A percentile compares a stretch with the other conserved stretches of the same genome.
Evolutionary conservation across 2,888 invertebrate species (phyloP).

Genomic region (Chymomyza procnemis): DNA sequence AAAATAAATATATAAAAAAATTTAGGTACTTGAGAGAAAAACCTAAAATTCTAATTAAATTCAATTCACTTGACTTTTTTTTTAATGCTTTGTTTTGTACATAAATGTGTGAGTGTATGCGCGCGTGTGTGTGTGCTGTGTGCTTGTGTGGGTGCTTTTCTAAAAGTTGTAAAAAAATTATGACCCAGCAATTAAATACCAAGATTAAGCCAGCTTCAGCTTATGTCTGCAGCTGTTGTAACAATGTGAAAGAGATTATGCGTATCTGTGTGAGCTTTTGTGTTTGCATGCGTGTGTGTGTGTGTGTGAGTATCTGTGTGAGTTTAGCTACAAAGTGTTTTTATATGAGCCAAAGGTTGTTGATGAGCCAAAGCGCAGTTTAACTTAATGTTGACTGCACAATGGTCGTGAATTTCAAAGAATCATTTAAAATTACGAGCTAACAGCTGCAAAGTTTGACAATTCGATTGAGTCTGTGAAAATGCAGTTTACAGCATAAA

Average conservation of each 20-base stretch:
- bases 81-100: slow-evolving; percentile 16
- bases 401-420: not conserved
- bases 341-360: slow-evolving; percentile 55
- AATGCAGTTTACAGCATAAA: not conserved
- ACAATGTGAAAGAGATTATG: not conserved
- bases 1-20: slow-evolving; percentile 53
- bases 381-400: not conserved
- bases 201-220: slow-evolving; percentile 64
- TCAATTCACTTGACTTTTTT: slow-evolving; percentile 65
- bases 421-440: not conserved
- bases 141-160: slow-evolving; percentile 7
- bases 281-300: not conserved
- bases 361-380: slow-evolving; percentile 28
- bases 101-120: not conserved
- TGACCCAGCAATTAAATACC: slow-evolving; percentile 66
- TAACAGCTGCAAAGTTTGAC: not conserved
- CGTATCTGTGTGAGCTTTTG: not conserved
- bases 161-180: slow-evolving; percentile 46
- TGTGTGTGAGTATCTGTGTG: not conserved
- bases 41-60: slow-evolving; percentile 60
- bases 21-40: slow-evolving; percentile 33
- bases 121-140: slow-evolving; percentile 11
- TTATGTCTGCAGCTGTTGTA: slow-evolving; percentile 5
- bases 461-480: not conserved
- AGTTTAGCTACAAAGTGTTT: slow-evolving; percentile 55